phyloP scores from a whole-genome alignment of 2,113 vertebrate genomes.

The Cyanoramphus novaezelandiae region DNA sequence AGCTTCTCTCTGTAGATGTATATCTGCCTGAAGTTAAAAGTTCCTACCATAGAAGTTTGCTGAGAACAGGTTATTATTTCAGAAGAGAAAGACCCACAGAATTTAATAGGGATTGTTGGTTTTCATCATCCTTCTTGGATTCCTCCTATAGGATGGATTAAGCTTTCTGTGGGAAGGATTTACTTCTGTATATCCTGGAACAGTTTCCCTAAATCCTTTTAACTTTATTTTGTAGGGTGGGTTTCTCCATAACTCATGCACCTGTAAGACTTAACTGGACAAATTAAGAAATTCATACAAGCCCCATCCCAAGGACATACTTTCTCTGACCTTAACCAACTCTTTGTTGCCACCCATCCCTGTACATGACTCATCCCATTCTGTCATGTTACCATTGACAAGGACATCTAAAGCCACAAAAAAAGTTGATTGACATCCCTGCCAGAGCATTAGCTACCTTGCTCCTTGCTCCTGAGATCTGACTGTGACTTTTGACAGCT shows the following conservation, averaged over 20 bases:
- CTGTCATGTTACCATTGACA: constrained; percentile 39
- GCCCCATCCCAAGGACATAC: neutral
- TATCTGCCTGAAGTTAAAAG: neutral
- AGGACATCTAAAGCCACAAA: constrained; percentile 39
- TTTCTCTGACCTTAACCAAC: neutral
- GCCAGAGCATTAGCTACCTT: constrained; percentile 53
- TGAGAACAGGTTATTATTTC: neutral
- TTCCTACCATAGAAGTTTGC: neutral
- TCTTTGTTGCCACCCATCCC: neutral
- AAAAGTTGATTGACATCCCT: neutral
- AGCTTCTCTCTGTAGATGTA: neutral
- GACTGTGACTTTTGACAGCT: constrained; percentile 57
- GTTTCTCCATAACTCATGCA: neutral
- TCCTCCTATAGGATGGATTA: neutral
- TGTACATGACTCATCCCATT: neutral
- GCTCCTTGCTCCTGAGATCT: constrained; percentile 28
- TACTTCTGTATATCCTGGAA: neutral
- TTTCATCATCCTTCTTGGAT: neutral
- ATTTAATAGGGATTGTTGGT: neutral
- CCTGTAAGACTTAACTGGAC: neutral
- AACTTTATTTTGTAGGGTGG: neutral
- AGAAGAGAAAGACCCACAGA: neutral
- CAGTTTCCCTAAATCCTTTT: neutral
- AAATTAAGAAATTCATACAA: neutral
- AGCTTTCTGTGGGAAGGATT: neutral